phyloP scores from a whole-genome alignment of 2,888 invertebrate genomes.

The Creontiades dilutus region DNA sequence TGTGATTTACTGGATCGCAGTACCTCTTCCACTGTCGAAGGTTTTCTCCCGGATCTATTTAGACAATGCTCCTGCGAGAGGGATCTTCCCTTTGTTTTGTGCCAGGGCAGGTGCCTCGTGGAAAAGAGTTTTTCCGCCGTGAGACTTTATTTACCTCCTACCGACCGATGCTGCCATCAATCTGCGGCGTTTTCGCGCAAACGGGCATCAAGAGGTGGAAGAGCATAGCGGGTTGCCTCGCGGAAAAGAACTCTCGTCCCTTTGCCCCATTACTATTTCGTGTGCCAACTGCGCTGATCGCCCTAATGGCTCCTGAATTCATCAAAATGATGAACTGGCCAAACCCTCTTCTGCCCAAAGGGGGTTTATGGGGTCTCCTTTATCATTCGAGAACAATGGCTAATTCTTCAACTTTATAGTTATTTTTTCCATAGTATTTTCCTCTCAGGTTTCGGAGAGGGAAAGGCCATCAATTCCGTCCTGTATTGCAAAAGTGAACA shows the following conservation, averaged over 20 bases:
- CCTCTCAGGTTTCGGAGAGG: constrained; percentile 31
- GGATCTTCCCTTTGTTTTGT: constrained; percentile 63
- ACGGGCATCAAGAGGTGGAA: constrained; percentile 37
- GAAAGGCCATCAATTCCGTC: constrained; percentile 42
- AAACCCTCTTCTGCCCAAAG: constrained; percentile 45
- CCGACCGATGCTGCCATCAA: constrained; percentile 51
- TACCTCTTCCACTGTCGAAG: constrained; percentile 60
- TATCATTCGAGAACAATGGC: constrained; percentile 65
- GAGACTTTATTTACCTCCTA: constrained; percentile 57
- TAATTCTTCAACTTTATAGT: constrained; percentile 68
- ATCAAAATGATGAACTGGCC: constrained; percentile 68
- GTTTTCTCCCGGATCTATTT: constrained; percentile 61
- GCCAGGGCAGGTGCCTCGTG: constrained; percentile 61
- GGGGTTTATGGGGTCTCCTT: constrained; percentile 59
- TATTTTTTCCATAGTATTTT: constrained; percentile 60
- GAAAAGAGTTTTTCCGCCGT: constrained; percentile 37
- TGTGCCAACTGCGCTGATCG: constrained; percentile 69
- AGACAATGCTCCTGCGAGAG: constrained; percentile 57
- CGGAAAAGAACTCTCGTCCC: constrained; percentile 10
- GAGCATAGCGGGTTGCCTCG: constrained; percentile 17
- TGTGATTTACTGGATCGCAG: constrained; percentile 67
- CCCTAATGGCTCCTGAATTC: constrained; percentile 69
- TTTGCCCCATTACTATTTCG: constrained; percentile 65
- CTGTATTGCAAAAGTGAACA: constrained; percentile 56
- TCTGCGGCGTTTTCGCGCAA: constrained; percentile 53